These are phyloP conservation scores for Pseudonaja textilis DNA, from an alignment of 2,113 vertebrate species.

Conservation along the genomic window DNA sequence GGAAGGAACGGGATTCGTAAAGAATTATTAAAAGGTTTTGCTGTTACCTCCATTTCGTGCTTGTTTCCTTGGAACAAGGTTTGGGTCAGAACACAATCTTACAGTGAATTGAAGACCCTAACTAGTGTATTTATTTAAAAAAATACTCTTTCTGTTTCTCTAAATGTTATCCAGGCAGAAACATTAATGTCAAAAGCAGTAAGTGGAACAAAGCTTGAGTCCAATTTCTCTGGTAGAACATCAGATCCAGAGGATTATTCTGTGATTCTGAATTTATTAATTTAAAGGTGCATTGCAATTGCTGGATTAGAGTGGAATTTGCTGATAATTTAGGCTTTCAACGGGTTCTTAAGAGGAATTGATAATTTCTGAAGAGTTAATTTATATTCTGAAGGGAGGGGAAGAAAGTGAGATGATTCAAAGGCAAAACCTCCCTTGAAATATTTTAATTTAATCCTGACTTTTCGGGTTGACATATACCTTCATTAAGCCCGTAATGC, in stretches of 20 bases:
- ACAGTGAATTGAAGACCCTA: constrained; percentile 38
- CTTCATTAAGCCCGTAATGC: background rate
- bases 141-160: constrained; percentile 53
- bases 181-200: constrained; percentile 65
- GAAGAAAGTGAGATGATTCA: constrained; percentile 24
- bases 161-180: constrained; percentile 59
- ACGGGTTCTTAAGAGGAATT: constrained; percentile 11
- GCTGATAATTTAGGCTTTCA: constrained; percentile 11
- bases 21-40: no score
- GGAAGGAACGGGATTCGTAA: no score
- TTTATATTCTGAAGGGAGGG: constrained; percentile 15
- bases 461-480: constrained; percentile 18
- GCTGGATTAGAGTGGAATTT: constrained; percentile 46
- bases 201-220: constrained; percentile 42
- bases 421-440: constrained; percentile 17
- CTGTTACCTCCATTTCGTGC: no score
- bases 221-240: constrained; percentile 23
- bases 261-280: constrained; percentile 56
- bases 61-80: no score
- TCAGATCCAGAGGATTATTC: constrained; percentile 52
- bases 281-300: constrained; percentile 56
- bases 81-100: constrained; percentile 26
- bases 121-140: constrained; percentile 47
- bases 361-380: constrained; percentile 3
- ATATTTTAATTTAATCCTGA: constrained; percentile 21